Evolutionary conservation across 1,140 invertebrate species (phyloP).

Genomic region (Macrobrachium rosenbergii): DNA sequence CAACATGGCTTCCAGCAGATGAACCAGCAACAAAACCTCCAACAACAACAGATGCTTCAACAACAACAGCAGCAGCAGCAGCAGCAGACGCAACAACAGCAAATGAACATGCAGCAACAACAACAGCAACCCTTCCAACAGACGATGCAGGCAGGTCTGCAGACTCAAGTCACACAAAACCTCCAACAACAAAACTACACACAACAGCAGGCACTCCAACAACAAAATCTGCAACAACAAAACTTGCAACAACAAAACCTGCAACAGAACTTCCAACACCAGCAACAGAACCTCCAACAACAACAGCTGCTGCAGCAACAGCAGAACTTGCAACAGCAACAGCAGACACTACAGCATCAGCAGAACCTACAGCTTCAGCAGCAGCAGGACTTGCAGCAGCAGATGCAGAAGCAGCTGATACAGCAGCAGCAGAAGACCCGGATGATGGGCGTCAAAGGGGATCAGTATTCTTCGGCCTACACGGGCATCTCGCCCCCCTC

Average conservation of each 20-base stretch:
- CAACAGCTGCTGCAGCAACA: conserved; percentile 42
- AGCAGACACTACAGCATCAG: conserved; percentile 39
- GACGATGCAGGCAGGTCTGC: conserved; percentile 33
- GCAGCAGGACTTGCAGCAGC: conserved; percentile 36
- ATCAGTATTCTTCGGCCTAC: conserved; percentile 43
- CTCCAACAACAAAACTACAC: conserved; percentile 34
- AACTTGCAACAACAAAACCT: conserved; percentile 44
- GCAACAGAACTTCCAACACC: conserved; percentile 30
- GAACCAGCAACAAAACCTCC: conserved; percentile 37
- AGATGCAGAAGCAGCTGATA: conserved; percentile 30
- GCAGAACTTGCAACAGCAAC: conserved; percentile 38
- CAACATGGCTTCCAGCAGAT: conserved; percentile 54
- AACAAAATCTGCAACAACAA: conserved; percentile 37
- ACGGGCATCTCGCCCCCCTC: conserved; percentile 55
- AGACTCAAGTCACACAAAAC: conserved; percentile 16
- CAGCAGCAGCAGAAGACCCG: conserved; percentile 43
- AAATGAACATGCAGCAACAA: conserved; percentile 37
- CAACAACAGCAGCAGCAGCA: conserved; percentile 44
- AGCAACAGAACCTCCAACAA: conserved; percentile 37
- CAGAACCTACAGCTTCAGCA: conserved; percentile 22
- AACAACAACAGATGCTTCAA: conserved; percentile 38
- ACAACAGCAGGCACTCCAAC: conserved; percentile 43
- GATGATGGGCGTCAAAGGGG: conserved; percentile 36
- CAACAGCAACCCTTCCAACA: conserved; percentile 20
- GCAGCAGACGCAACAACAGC: conserved; percentile 46